Evolutionary conservation across 2,797 vertebrate species (phyloP), one percentile per base, ranked within the genome.

Genomic region (Manis pentadactyla): DNA sequence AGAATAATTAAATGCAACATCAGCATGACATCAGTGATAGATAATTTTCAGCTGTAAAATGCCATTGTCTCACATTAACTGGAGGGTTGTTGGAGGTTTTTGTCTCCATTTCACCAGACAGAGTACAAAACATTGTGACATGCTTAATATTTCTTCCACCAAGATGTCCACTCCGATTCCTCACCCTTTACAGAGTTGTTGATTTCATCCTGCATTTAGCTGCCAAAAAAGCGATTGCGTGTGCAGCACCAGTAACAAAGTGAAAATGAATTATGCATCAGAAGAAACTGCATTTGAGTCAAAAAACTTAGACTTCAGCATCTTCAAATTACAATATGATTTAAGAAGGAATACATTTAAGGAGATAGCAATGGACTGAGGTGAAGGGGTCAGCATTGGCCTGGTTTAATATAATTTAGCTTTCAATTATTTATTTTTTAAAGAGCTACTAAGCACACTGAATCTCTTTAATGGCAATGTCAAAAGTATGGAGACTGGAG

Each of bases 221-320:
- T 99, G 98, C 98, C 98, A 99, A 98, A 98, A 98, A 98, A 97
- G 97, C 11, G 46, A 98, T 98, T 98, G 98, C 97, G 91, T 98
- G 98, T 25, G 42, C 98, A 98, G 98, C 97, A 98, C 97, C 92
- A 98, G 98, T 98, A 98, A 98, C 98, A 98, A 98, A 98, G 98
- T 98, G 98, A 98, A 98, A 98, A 99, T 99, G 98, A 99, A 99
- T 99, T 98, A 99, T 99, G 98, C 98, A 99, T 98, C 95, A 98
- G 96, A 98, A 98, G 90, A 93, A 98, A 98, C 98, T 98, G 98
- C 97, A 98, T 98, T 98, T 98, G 97, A 98, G 98, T 98, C 86
- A 98, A 98, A 98, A 98, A 98, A 98, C 97, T 98, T 98, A 98
- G 98, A 98, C 98, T 98, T 98, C 98, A 98, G 98, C 98, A 98